Base-by-base conservation (phyloP, 1,140 invertebrate species). In the Hypothenemus hampei region DNA sequence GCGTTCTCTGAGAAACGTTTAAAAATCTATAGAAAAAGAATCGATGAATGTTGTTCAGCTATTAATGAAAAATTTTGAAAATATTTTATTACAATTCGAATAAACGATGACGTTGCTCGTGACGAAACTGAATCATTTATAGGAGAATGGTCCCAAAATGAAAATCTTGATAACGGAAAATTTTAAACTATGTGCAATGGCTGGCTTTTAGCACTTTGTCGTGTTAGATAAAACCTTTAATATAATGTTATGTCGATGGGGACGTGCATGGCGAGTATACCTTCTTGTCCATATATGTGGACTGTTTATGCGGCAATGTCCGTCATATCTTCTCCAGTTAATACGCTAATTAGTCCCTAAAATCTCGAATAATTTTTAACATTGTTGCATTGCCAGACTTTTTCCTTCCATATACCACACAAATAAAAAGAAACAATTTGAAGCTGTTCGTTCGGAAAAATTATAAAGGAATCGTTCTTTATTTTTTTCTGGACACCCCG, bases 151-250 rank as follows among this genome's bases (percentile, higher is more conserved):
- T 26, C 21, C 52, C 11, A 3, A 37, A 29, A 48, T 35, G 44
- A 56, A 23, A 56, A 56, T 56, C 53, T 56, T 41, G 53, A 56
- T 56, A 56, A 48, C 53, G 45, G 53, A 48, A 56, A 56, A 56
- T 56, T 48, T 56, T 39, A 56, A 56, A 56, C 35, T 56, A 56
- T 56, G 53, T 40, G 53, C 33, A 29, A 41, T 56, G 53, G 33
- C 36, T 37, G 31, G 53, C 53, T 56, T 56, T 56, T 56, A 56
- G 53, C 53, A 56, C 44, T 48, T 31, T 20, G 37, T 47, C 53
- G 44, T 56, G 53, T 56, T 56, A 56, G 53, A 56, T 56, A 56
- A 56, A 56, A 48, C 45, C 53, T 56, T 56, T 56, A 40, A 56
- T 56, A 31, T 56, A 56, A 37, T 47, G 53, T 56, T 56, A 56